Percentiles rank a stretch among this genome's conserved stretches.
These are phyloP conservation scores for Nephrotoma guestfalica DNA, from an alignment of 2,888 invertebrate species.

Conservation along the genomic window DNA sequence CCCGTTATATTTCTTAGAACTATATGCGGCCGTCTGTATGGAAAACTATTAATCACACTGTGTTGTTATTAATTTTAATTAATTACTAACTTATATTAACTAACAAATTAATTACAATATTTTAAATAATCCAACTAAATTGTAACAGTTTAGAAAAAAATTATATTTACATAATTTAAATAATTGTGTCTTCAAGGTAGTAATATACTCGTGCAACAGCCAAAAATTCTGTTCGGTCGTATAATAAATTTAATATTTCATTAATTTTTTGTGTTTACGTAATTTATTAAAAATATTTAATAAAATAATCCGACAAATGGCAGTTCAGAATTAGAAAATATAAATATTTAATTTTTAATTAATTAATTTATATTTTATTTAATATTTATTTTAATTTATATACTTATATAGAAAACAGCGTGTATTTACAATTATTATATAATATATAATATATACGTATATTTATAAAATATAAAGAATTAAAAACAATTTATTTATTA, in stretches of 20 bases:
- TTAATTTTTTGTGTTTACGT: background rate
- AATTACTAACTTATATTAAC: background rate
- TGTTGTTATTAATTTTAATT: background rate
- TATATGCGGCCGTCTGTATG: too few species aligned
- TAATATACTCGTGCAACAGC: background rate
- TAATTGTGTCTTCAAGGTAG: background rate
- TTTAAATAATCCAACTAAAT: background rate
- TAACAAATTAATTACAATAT: background rate
- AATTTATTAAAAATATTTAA: background rate
- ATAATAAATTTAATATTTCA: background rate
- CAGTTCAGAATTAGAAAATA: background rate
- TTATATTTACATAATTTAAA: background rate
- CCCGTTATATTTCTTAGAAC: too few species aligned
- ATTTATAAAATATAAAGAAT: background rate
- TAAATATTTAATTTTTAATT: background rate
- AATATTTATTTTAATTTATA: background rate
- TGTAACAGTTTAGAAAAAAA: background rate
- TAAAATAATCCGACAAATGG: background rate
- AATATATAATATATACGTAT: background rate
- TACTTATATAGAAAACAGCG: slow-evolving; percentile 1
- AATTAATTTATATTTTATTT: background rate
- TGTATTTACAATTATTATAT: background rate
- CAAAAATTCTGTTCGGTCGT: background rate
- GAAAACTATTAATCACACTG: background rate
- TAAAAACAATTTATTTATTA: background rate